Base-by-base conservation (phyloP, 2,888 invertebrate species). In the Seladonia tumulorum region DNA sequence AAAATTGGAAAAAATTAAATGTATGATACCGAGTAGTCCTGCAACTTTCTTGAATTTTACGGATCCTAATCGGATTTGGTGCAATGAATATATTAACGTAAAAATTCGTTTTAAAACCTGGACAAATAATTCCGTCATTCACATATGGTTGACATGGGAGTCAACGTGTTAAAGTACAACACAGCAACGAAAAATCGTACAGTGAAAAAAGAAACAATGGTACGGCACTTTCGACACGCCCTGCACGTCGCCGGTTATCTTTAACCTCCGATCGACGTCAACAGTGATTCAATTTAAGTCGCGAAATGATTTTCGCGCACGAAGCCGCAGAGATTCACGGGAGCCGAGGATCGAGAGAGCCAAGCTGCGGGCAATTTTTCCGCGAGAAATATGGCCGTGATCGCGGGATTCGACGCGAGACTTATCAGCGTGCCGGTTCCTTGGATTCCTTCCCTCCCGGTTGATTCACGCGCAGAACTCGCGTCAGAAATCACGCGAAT, bases 401-500 rank as follows among this genome's bases (percentile, higher is more conserved):
- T 35, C 18, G 45, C 42, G 35, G 75, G 60, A 80, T 42, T 29
- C 45, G 47, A 53, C 63, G 53, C 63, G 72, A 22, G 47, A 72
- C 81, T 83, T 76, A 18, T 29, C n/a, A n/a, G 68, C 25, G 63
- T 53, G 72, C 72, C 71, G 22, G 60, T 45, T 76, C 47, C 3
- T 22, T 39, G 18, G n/a, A 16, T 3, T 47, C 57, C 29, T 29
- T 8, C 10, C 25, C 22, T 22, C 53, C 53, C 53, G 53, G 53
- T 53, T 53, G 53, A 22, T 22, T 53, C 53, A 8, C 53, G 22
- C 53, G 22, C 22, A 22, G 53, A 53, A 53, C 53, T 53, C 8
- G 42, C 14, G 70, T 71, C 79, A 57, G 77, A 75, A 35, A 72
- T 84, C 74, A 57, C 12, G 45, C 45, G 66, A 73, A 74, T 82